A percentile compares a stretch with the other conserved stretches of the same genome.
These are phyloP conservation scores for Eristalis arbustorum DNA, from an alignment of 2,888 invertebrate species.

Conservation along the genomic window DNA sequence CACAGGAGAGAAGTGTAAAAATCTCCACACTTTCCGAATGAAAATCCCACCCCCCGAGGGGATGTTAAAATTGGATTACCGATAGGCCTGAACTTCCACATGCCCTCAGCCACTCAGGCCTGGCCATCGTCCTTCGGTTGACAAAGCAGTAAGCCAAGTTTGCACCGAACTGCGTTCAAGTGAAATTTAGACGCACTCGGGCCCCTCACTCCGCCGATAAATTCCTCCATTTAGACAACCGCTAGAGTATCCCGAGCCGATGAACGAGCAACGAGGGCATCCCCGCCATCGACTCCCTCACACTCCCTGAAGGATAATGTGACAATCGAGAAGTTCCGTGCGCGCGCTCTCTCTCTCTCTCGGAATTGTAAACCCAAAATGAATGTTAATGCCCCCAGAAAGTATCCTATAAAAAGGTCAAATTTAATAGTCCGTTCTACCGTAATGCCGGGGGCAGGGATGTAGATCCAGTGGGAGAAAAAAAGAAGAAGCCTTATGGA, in stretches of 20 bases:
- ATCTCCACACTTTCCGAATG: conserved; percentile 62
- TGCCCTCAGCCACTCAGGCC: background rate
- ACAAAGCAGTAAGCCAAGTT: conserved; percentile 63
- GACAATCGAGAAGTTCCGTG: conserved; percentile 66
- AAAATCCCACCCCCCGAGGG: conserved; percentile 58
- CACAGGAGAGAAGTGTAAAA: conserved; percentile 50
- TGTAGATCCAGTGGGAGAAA: conserved; percentile 14
- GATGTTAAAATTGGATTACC: conserved; percentile 70
- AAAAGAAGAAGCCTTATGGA: conserved; percentile 43
- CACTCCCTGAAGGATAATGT: conserved; percentile 58
- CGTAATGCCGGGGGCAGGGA: conserved; percentile 66
- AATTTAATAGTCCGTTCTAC: conserved; percentile 72
- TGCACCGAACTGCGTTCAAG: conserved; percentile 59
- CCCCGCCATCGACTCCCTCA: background rate
- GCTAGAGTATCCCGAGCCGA: conserved; percentile 52
- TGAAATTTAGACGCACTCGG: conserved; percentile 64
- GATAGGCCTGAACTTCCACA: background rate
- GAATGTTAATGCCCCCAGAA: conserved; percentile 72
- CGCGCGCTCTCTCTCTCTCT: conserved; percentile 33
- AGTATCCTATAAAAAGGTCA: conserved; percentile 73
- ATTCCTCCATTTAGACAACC: conserved; percentile 69
- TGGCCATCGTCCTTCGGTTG: conserved; percentile 21
- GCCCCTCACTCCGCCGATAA: conserved; percentile 35
- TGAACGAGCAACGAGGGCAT: background rate
- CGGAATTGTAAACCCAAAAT: conserved; percentile 69